Percentiles rank a stretch among this genome's conserved stretches.
Evolutionary conservation across 2,113 vertebrate species (phyloP).

Genomic region (Marmota monax): DNA sequence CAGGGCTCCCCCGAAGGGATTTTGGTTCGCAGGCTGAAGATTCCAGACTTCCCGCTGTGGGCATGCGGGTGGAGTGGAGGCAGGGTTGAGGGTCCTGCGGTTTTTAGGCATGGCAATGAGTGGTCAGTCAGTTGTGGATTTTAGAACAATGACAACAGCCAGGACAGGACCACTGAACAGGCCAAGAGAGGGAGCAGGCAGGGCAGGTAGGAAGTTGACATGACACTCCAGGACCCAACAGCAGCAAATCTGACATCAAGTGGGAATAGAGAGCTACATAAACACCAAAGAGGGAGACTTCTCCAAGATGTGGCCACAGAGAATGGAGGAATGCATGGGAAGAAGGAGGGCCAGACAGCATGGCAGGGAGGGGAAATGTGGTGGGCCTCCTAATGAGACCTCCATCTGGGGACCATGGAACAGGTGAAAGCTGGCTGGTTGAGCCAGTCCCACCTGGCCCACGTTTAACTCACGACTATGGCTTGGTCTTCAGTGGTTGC

Average conservation of each 20-base stretch:
- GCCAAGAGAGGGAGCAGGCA: background rate
- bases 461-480: background rate
- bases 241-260: background rate
- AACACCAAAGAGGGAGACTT: accelerated
- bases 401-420: background rate
- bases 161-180: background rate
- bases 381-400: background rate
- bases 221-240: background rate
- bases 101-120: background rate
- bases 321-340: background rate
- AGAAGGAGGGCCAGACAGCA: background rate
- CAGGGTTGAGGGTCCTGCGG: too few species aligned
- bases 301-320: background rate
- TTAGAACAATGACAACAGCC: background rate
- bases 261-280: accelerated
- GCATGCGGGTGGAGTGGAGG: too few species aligned
- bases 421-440: background rate
- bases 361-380: accelerated
- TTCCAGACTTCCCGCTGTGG: background rate
- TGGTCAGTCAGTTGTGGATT: background rate
- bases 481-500: background rate
- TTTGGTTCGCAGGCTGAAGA: background rate
- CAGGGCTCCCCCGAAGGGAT: background rate
- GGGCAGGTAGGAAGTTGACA: background rate
- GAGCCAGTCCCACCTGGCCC: too few species aligned